Evolutionary conservation across 2,797 vertebrate species (phyloP).

Genomic region (Meda fulgida): DNA sequence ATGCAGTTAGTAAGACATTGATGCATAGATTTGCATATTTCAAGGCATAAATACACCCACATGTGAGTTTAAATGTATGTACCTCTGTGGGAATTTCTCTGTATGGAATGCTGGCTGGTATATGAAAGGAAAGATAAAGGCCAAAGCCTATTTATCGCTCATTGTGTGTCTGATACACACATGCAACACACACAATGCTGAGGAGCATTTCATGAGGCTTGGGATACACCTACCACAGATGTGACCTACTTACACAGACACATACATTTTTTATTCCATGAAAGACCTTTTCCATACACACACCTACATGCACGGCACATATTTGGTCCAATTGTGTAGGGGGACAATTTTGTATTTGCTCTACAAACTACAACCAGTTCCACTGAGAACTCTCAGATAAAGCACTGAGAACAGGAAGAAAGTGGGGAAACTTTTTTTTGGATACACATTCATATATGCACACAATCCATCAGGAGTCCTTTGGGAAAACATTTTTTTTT

Average conservation of each 20-base stretch:
- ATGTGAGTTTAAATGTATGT: slow-evolving; percentile 36
- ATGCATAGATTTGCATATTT: slow-evolving; percentile 43
- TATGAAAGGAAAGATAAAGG: slow-evolving; percentile 44
- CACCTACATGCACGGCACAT: slow-evolving; percentile 35
- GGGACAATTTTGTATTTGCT: slow-evolving; percentile 10
- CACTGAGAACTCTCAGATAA: neutral
- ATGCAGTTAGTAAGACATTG: slow-evolving; percentile 32
- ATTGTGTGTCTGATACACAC: slow-evolving; percentile 39
- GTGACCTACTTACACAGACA: slow-evolving; percentile 60
- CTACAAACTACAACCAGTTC: slow-evolving; percentile 1
- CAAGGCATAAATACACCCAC: slow-evolving; percentile 46
- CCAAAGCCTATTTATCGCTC: slow-evolving; percentile 48
- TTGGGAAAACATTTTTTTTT: neutral
- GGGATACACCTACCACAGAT: slow-evolving; percentile 57
- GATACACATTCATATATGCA: neutral
- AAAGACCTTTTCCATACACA: slow-evolving; percentile 38
- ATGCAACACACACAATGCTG: slow-evolving; percentile 44
- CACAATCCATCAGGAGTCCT: neutral
- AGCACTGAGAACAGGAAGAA: neutral
- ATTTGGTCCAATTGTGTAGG: slow-evolving; percentile 17
- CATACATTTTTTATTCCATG: slow-evolving; percentile 38
- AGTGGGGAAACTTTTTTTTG: neutral
- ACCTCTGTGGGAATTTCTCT: slow-evolving; percentile 30
- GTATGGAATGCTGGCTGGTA: slow-evolving; percentile 26
- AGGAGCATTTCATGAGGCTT: slow-evolving; percentile 41